Evolutionary conservation across 2,888 invertebrate genomes (phyloP).

Genomic region (Entomobrya proxima): DNA sequence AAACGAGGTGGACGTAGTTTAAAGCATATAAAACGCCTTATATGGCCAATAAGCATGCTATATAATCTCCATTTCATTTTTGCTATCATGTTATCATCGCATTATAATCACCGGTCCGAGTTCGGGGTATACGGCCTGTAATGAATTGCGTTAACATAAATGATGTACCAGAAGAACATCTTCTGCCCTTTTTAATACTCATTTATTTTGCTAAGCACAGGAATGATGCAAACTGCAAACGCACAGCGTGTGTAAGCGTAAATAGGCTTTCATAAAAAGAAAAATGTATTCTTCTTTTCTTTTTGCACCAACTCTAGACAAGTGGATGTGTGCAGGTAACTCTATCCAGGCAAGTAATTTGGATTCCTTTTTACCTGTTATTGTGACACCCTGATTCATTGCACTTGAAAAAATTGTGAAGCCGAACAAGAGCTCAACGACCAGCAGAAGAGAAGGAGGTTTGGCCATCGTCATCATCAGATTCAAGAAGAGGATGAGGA

Average conservation of each 20-base stretch:
- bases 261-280: background rate
- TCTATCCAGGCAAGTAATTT: slow-evolving; percentile 56
- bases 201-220: background rate
- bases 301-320: background rate
- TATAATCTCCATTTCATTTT: slow-evolving; percentile 16
- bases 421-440: slow-evolving; percentile 52
- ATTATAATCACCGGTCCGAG: background rate
- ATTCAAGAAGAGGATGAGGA: slow-evolving; percentile 47
- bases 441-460: slow-evolving; percentile 39
- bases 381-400: slow-evolving; percentile 67
- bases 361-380: slow-evolving; percentile 55
- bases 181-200: slow-evolving; percentile 3
- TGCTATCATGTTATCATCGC: background rate
- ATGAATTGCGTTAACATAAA: slow-evolving; percentile 43
- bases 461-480: background rate
- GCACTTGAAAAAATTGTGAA: slow-evolving; percentile 25
- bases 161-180: background rate
- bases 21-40: background rate
- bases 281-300: background rate
- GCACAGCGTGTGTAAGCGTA: background rate
- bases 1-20: slow-evolving; percentile 9
- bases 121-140: slow-evolving; percentile 58
- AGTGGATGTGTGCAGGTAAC: slow-evolving; percentile 47
- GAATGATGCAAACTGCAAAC: background rate
- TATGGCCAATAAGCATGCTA: too few relatives aligned